phyloP scores from a whole-genome alignment of 2,797 vertebrate species.

The Acanthiza pusilla region DNA sequence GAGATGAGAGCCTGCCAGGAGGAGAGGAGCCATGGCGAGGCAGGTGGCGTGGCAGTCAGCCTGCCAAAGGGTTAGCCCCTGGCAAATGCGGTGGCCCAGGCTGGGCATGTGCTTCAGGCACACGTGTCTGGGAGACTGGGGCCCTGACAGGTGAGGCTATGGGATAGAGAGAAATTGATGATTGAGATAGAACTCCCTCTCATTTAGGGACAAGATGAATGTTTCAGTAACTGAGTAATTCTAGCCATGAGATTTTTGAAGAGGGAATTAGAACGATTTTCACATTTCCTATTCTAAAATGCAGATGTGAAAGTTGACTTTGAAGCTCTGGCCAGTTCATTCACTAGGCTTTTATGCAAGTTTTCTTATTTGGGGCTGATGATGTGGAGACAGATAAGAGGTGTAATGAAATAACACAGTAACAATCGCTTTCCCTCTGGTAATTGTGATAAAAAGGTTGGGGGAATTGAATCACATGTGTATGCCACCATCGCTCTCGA shows the following conservation, averaged over 20 bases:
- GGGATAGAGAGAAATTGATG: neutral
- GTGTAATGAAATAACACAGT: neutral
- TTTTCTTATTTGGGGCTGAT: neutral
- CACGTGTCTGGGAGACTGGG: neutral
- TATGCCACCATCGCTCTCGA: neutral
- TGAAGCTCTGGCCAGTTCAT: constrained; percentile 7
- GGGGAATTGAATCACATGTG: neutral
- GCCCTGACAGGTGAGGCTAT: neutral
- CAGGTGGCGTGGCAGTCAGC: accelerated
- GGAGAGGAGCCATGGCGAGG: accelerated
- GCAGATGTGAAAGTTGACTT: constrained; percentile 2
- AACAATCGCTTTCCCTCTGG: neutral
- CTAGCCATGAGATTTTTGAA: neutral
- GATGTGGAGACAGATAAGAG: neutral
- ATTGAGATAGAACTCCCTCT: neutral
- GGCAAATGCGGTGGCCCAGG: accelerated
- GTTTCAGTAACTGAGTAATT: neutral
- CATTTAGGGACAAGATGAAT: neutral
- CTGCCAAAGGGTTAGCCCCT: neutral
- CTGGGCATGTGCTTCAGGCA: neutral
- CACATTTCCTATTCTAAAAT: neutral
- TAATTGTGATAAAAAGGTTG: neutral
- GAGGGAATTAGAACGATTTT: neutral
- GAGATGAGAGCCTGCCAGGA: neutral
- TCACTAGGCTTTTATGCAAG: neutral